Percentiles rank a stretch among this genome's conserved stretches.
Evolutionary conservation across 2,888 invertebrate genomes (phyloP).

Genomic region (Platycheirus rosarum): DNA sequence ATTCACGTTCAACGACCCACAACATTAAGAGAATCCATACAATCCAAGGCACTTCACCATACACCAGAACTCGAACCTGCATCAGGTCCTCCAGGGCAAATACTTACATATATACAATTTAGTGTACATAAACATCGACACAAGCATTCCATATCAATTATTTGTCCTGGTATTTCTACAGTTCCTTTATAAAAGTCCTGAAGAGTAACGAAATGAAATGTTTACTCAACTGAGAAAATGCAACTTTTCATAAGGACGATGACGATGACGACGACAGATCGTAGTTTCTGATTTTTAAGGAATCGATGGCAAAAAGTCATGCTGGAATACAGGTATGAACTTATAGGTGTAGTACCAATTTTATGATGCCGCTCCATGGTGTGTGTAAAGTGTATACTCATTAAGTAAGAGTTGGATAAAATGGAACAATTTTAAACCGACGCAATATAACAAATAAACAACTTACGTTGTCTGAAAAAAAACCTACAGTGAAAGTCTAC

Average conservation of each 20-base stretch:
- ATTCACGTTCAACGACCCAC: constrained; percentile 5
- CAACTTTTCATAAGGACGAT: constrained; percentile 11
- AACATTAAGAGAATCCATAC: background rate
- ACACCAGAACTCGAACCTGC: no score
- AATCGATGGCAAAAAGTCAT: constrained; percentile 2
- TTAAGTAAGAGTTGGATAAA: constrained; percentile 8
- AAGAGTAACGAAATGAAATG: constrained; percentile 26
- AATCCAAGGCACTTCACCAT: background rate
- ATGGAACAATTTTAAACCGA: constrained; percentile 3
- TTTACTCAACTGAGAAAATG: constrained; percentile 38
- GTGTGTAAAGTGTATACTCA: background rate
- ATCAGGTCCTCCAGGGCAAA: no score
- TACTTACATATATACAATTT: no score
- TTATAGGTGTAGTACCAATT: background rate
- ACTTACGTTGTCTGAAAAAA: no score
- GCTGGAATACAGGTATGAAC: no score
- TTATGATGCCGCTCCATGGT: no score
- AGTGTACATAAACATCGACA: background rate
- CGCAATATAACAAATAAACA: no score
- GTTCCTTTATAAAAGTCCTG: constrained; percentile 15
- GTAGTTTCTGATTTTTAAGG: background rate
- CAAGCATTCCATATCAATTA: no score
- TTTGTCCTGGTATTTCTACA: constrained; percentile 7
- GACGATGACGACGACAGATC: background rate
- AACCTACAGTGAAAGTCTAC: no score